phyloP scores from a whole-genome alignment of 2,797 vertebrate genomes.

The Enteromius afrohamiltoni region DNA sequence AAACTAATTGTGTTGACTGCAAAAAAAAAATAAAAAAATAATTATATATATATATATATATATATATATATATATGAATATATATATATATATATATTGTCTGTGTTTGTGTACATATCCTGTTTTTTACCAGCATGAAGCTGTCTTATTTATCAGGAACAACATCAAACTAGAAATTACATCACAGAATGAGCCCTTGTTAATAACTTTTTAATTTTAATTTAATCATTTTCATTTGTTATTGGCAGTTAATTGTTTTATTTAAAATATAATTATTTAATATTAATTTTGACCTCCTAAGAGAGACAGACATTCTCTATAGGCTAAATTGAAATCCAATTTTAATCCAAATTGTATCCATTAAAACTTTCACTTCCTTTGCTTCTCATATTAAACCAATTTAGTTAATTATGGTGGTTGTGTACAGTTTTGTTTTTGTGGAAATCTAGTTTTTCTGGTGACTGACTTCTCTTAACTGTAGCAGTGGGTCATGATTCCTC shows the following conservation, averaged over 20 bases:
- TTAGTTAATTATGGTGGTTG: neutral
- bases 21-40: too few relatives aligned
- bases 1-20: neutral
- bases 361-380: neutral
- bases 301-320: neutral
- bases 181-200: neutral
- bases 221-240: neutral
- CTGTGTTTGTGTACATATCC: too few relatives aligned
- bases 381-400: neutral
- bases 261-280: neutral
- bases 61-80: too few relatives aligned
- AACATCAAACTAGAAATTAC: neutral
- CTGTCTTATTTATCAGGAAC: neutral
- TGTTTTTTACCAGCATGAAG: neutral
- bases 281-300: neutral
- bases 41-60: too few relatives aligned
- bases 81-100: too few relatives aligned
- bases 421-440: neutral
- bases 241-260: neutral
- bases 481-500: conserved; percentile 17
- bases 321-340: neutral
- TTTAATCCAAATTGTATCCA: too few relatives aligned
- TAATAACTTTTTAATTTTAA: neutral
- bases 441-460: conserved; percentile 8
- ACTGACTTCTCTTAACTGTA: neutral